These are phyloP conservation scores for Stegastes partitus DNA, from an alignment of 2,113 vertebrate species.

Conservation along the genomic window DNA sequence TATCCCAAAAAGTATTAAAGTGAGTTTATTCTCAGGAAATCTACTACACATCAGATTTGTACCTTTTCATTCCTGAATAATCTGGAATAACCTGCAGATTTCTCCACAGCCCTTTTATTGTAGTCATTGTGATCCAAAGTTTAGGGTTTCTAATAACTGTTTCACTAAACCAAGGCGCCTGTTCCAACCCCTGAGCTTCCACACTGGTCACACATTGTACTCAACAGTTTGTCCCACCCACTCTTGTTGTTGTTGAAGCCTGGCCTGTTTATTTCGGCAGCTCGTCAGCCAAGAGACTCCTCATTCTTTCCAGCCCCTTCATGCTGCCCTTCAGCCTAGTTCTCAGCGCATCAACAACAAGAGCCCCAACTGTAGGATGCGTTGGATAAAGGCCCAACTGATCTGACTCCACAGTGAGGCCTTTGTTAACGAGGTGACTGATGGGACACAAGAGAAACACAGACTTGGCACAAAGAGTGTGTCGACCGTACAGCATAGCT, in stretches of 20 bases:
- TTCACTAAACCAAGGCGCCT: too few relatives aligned
- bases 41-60: too few relatives aligned
- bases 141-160: too few relatives aligned
- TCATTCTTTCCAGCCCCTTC: constrained; percentile 1
- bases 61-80: too few relatives aligned
- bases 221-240: background rate
- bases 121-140: too few relatives aligned
- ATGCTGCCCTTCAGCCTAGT: constrained; percentile 17
- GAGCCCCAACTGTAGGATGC: constrained; percentile 19
- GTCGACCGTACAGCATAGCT: background rate
- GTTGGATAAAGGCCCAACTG: constrained; percentile 21
- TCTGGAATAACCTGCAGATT: too few relatives aligned
- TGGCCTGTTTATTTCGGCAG: constrained; percentile 13
- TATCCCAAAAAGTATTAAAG: too few relatives aligned
- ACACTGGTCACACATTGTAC: background rate
- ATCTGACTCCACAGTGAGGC: constrained; percentile 20
- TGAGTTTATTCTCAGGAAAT: too few relatives aligned
- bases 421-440: constrained; percentile 21
- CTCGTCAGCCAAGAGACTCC: constrained; percentile 4
- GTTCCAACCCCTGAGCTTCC: background rate
- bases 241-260: background rate
- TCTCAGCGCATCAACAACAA: constrained; percentile 30
- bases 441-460: constrained; percentile 11
- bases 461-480: background rate
- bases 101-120: too few relatives aligned